Percentiles rank a stretch among this genome's conserved stretches.
These are phyloP conservation scores for Helicolenus hilgendorfi DNA, from an alignment of 2,797 vertebrate genomes.

Conservation along the genomic window DNA sequence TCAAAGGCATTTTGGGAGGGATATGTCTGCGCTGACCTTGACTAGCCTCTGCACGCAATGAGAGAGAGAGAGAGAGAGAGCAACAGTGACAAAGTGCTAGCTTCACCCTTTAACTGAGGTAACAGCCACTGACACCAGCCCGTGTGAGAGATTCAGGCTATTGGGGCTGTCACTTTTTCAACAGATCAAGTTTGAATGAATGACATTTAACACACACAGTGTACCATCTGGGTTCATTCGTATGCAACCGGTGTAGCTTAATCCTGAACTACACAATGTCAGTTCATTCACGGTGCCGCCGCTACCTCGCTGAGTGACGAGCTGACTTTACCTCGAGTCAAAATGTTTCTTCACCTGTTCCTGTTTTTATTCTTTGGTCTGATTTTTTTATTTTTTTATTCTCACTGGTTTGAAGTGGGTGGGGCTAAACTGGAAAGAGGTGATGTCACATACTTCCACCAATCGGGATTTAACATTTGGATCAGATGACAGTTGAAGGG, in stretches of 20 bases:
- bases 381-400: neutral
- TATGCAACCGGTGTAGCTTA: neutral
- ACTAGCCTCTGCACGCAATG: neutral
- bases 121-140: neutral
- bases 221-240: neutral
- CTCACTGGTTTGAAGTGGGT: neutral
- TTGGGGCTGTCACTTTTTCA: neutral
- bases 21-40: slow-evolving; percentile 58
- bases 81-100: slow-evolving; percentile 7
- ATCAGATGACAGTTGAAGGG: neutral
- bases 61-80: slow-evolving; percentile 1
- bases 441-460: neutral
- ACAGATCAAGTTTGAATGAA: neutral
- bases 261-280: neutral
- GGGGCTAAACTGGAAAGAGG: neutral
- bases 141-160: neutral
- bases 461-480: neutral
- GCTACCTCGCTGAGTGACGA: neutral
- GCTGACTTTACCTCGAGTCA: neutral
- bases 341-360: too few species aligned
- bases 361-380: too few species aligned
- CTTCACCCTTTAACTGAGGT: slow-evolving; percentile 15
- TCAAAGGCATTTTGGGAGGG: slow-evolving; percentile 66
- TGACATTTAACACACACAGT: neutral
- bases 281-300: neutral